These are phyloP conservation scores for Orchesellides sinensis DNA, from an alignment of 2,888 invertebrate species.

Conservation along the genomic window DNA sequence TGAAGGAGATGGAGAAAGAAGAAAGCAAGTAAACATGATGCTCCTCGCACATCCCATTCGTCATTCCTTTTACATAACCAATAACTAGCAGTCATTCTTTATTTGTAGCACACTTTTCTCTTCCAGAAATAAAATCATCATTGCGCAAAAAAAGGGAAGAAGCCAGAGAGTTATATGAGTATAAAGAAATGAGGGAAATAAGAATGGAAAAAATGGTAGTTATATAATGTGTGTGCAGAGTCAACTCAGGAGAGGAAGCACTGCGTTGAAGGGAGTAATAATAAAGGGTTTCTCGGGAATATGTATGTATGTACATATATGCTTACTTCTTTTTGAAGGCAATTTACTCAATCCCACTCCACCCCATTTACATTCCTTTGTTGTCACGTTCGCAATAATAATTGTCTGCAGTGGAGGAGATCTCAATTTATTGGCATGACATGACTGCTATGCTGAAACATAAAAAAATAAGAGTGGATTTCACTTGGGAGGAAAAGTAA, in stretches of 20 bases:
- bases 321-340: background rate
- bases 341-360: slow-evolving; percentile 14
- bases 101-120: slow-evolving; percentile 15
- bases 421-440: slow-evolving; percentile 17
- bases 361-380: slow-evolving; percentile 20
- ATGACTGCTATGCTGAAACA: too few relatives aligned
- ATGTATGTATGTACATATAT: background rate
- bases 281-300: too few relatives aligned
- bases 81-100: slow-evolving; percentile 46
- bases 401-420: slow-evolving; percentile 4
- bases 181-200: too few relatives aligned
- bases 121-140: slow-evolving; percentile 21
- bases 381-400: slow-evolving; percentile 20
- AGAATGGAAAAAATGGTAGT: background rate
- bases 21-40: slow-evolving; percentile 40
- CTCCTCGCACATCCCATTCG: slow-evolving; percentile 25
- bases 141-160: slow-evolving; percentile 2
- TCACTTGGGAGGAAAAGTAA: too few relatives aligned
- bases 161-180: background rate
- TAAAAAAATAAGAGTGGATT: too few relatives aligned
- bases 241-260: background rate
- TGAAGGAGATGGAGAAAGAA: slow-evolving; percentile 72
- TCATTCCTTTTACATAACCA: slow-evolving; percentile 35
- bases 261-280: background rate
- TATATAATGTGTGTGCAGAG: background rate